Evolutionary conservation across 1,140 invertebrate genomes (phyloP).

Genomic region (Orchesella cincta): DNA sequence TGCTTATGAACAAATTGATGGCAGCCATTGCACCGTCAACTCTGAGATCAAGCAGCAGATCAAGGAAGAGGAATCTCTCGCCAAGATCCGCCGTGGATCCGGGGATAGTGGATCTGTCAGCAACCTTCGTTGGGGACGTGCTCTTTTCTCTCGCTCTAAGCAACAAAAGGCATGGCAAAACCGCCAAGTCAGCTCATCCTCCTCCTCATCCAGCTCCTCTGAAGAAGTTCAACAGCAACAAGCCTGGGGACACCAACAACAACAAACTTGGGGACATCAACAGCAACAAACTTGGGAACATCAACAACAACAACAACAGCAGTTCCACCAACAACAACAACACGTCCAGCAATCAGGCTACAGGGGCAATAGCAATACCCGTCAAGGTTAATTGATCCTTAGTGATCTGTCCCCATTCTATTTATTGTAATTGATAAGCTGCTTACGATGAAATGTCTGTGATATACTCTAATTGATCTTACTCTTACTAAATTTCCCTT

Average conservation of each 20-base stretch:
- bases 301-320: not conserved
- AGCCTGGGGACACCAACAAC: not conserved
- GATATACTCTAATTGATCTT: slow-evolving; percentile 8
- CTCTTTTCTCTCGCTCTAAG: not conserved
- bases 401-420: not conserved
- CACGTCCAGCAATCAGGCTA: not conserved
- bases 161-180: not conserved
- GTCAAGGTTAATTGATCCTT: no score
- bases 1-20: slow-evolving; percentile 29
- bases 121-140: not conserved
- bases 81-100: not conserved
- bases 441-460: not conserved
- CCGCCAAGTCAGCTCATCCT: not conserved
- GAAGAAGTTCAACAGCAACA: not conserved
- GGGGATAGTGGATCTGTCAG: not conserved
- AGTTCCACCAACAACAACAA: not conserved
- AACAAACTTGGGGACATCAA: not conserved
- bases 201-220: not conserved
- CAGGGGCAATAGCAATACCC: no score
- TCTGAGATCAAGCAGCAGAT: slow-evolving; percentile 33
- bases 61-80: slow-evolving; percentile 42
- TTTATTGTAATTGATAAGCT: slow-evolving; percentile 15
- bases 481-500: not conserved
- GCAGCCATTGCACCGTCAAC: slow-evolving; percentile 38
- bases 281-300: slow-evolving; percentile 17